Base-by-base conservation (phyloP, 2,797 vertebrate genomes). In the Cygnus olor region DNA sequence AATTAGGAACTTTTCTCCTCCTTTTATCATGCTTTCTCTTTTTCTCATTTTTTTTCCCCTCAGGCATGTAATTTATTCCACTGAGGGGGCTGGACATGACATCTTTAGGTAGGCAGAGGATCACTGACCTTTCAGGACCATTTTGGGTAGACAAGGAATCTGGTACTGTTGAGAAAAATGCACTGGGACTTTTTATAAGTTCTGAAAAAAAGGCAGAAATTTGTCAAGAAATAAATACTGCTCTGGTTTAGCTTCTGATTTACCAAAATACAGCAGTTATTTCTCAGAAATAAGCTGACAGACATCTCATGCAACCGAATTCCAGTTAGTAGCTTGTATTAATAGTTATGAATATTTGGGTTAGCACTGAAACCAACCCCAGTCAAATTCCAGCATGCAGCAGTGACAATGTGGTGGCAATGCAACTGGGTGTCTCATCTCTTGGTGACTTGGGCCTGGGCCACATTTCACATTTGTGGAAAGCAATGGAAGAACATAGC, bases 1-100 rank as follows among this genome's bases (percentile, higher is more conserved):
- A 96, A 96, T 97, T 95, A 94, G 76, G 64, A 96, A 64, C 49
- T 88, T 94, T 94, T 91, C 77, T 32, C 68, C 44, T 95, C 80
- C 38, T 34, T 84, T 82, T 80, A 69, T 85, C 47, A 40, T 13
- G 9, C 34, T 19, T 88, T 28, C 81, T 80, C 30, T 84, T 92
- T 70, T 80, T 9, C 14, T 44, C 22, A 18, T 64, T 54, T 85
- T 93, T 93, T 84, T 95, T 89, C 71, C 53, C 85, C 81, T 76
- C 72, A 92, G 74, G 77, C 42, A 49, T 4, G 60, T n/a, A 78
- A 82, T 89, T 89, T 87, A n/a, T 79, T 79, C 38, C 87, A 87
- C 83, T 57, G 76, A 95, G 84, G 42, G 58, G 49, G 7, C 34
- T 54, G 61, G 66, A 7, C 1, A 5, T 2, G 11, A 3, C 32